A percentile compares a stretch with the other conserved stretches of the same genome.
Evolutionary conservation across 2,797 vertebrate genomes (phyloP).

Genomic region (Karalla daura): DNA sequence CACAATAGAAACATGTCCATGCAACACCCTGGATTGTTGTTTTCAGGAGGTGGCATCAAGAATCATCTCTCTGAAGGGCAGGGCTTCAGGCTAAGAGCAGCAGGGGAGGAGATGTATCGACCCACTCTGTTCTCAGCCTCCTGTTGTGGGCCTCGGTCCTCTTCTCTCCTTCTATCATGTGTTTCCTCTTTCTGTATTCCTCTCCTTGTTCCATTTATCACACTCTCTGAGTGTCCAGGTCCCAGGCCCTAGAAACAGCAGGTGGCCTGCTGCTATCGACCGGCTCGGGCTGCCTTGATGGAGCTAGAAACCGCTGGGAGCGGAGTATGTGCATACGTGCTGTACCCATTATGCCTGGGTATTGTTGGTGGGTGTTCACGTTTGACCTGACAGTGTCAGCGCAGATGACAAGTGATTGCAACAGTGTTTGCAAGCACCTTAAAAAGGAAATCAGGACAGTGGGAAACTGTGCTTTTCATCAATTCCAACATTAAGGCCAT

Average conservation of each 20-base stretch:
- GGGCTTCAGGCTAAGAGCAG: conserved; percentile 46
- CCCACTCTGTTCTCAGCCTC: conserved; percentile 53
- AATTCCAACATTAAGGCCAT: not conserved
- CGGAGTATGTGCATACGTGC: conserved; percentile 28
- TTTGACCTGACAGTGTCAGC: conserved; percentile 17
- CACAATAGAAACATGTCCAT: too few relatives aligned
- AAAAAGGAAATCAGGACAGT: conserved; percentile 5
- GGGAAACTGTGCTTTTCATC: not conserved
- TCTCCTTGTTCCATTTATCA: conserved; percentile 50
- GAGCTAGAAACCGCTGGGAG: conserved; percentile 39
- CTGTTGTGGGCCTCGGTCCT: conserved; percentile 31
- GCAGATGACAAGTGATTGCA: conserved; percentile 11
- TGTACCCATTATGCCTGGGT: conserved; percentile 9
- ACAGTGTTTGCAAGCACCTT: conserved; percentile 20
- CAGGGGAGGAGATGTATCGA: conserved; percentile 57
- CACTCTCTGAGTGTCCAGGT: conserved; percentile 47
- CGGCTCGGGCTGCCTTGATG: conserved; percentile 49
- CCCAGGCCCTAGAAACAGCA: conserved; percentile 64
- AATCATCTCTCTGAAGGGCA: conserved; percentile 24
- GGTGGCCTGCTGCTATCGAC: conserved; percentile 59
- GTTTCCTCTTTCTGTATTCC: conserved; percentile 48
- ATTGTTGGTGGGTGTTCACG: conserved; percentile 5
- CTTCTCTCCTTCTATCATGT: conserved; percentile 25
- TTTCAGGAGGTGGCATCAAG: too few relatives aligned
- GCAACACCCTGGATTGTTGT: too few relatives aligned